Conservation (phyloP, 2,888 invertebrate genomes). For the Chesias legatella region DNA sequence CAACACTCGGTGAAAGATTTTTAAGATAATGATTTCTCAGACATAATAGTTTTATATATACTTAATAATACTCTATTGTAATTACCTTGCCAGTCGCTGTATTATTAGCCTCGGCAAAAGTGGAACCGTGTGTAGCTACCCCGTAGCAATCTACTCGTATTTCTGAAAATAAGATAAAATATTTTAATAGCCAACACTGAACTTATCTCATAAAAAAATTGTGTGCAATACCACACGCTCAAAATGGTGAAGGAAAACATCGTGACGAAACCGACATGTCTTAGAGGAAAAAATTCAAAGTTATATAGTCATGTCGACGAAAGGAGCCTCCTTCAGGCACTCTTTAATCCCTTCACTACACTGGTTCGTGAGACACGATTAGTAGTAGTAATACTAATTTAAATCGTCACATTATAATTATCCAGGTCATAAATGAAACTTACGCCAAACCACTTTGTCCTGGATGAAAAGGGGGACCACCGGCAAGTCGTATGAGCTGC, state of each 20-base stretch:
- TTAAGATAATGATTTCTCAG: too few species aligned
- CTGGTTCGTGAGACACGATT: too few species aligned
- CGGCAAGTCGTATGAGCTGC: constrained; percentile 77
- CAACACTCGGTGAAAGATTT: too few species aligned
- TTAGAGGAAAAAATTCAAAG: too few species aligned
- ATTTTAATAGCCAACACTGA: neutral
- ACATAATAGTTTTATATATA: too few species aligned
- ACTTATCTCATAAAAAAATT: neutral
- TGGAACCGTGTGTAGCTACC: constrained; percentile 90
- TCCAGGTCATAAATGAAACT: constrained; percentile 47
- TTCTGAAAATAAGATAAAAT: constrained; percentile 30
- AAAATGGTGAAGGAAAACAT: neutral
- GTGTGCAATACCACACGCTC: too few species aligned
- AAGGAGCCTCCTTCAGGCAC: too few species aligned
- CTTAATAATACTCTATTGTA: too few species aligned
- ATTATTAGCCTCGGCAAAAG: constrained; percentile 80
- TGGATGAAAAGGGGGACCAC: constrained; percentile 82
- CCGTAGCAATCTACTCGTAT: constrained; percentile 84
- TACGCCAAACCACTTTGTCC: constrained; percentile 90
- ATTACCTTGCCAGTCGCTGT: constrained; percentile 88
- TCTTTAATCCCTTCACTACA: too few species aligned
- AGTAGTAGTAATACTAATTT: too few species aligned
- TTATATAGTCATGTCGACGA: too few species aligned
- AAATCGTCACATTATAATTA: neutral
- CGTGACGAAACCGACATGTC: too few species aligned